Conservation (phyloP, 2,797 vertebrate genomes). For the Cryptoblepharus egeriae region DNA sequence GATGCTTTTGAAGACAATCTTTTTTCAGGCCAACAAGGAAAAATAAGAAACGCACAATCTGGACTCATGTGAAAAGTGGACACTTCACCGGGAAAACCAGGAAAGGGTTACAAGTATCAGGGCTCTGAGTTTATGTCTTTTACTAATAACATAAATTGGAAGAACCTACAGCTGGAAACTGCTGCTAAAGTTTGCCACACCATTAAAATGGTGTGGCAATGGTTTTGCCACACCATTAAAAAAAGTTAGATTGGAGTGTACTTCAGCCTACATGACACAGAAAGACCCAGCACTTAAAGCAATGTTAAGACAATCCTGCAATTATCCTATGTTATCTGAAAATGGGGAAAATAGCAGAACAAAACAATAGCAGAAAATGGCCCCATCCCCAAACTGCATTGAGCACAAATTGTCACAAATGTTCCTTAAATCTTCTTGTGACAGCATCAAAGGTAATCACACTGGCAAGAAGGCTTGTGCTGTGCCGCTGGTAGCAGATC, state of each 20-base stretch:
- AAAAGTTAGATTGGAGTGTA: slow-evolving; percentile 52
- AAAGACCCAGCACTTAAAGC: slow-evolving; percentile 45
- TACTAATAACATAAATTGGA: slow-evolving; percentile 35
- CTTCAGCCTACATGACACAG: slow-evolving; percentile 54
- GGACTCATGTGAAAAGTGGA: slow-evolving; percentile 25
- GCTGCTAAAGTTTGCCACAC: slow-evolving; percentile 64
- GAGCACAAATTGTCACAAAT: no score
- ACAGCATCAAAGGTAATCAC: no score
- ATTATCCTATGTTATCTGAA: not conserved
- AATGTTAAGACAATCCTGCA: not conserved
- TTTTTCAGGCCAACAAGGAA: slow-evolving; percentile 18
- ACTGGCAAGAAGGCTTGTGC: no score
- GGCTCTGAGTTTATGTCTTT: slow-evolving; percentile 6
- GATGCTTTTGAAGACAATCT: slow-evolving; percentile 31
- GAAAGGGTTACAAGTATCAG: slow-evolving; percentile 23
- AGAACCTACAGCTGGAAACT: slow-evolving; percentile 61
- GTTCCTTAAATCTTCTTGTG: no score
- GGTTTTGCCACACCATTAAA: not conserved
- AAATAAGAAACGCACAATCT: slow-evolving; percentile 10
- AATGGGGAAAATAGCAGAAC: not conserved
- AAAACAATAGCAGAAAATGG: no score
- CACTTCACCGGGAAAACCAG: slow-evolving; percentile 40
- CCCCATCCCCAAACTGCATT: no score
- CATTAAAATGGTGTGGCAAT: no score
- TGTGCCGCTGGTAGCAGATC: no score